Evolutionary conservation across 2,113 vertebrate genomes (phyloP), one percentile per base, ranked within the genome.

Genomic region (Rattus rattus): DNA sequence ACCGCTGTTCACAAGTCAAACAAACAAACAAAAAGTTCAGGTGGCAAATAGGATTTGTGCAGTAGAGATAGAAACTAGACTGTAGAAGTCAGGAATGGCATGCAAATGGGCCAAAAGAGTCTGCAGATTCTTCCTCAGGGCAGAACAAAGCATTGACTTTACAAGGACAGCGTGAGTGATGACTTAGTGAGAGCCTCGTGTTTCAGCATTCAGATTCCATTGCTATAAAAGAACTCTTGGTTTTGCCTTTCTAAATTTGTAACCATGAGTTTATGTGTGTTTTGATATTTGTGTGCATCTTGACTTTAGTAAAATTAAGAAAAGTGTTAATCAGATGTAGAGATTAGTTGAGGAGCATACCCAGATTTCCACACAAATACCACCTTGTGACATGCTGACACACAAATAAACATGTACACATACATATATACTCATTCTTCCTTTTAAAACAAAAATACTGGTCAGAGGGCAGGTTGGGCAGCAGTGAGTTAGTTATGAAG

Each of bases 221-320:
- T 88, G 8, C n/a, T 36, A 59, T 28, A 10, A 94, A 20, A 88
- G 43, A 72, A 24, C 13, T 83, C 0, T 59, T 92, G 67, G 30
- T 85, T 96, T 92, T 94, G 28, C 49, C 39, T 96, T 96, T 26
- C 52, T 52, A 94, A 70, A 79, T 90, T 94, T 95, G 49, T 92
- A 87, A 70, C 6, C 8, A 4, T 47, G 61, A 13, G 33, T 81
- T 80, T 89, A 61, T 91, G 85, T 95, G n/a, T 26, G 2, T 87
- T 96, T 81, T 91, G 54, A 52, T 17, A 14, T 93, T 88, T 87
- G 73, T 84, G n/a, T 81, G 56, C 5, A 79, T 87, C 59, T 92
- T 94, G 80, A 28, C 19, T 94, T 91, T 88, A 49, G 49, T 94
- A 93, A 76, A 7, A 69, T 94, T 84, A 91, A 91, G 43, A 75